Base-by-base conservation (phyloP, 2,113 vertebrate genomes). In the Lepus americanus region DNA sequence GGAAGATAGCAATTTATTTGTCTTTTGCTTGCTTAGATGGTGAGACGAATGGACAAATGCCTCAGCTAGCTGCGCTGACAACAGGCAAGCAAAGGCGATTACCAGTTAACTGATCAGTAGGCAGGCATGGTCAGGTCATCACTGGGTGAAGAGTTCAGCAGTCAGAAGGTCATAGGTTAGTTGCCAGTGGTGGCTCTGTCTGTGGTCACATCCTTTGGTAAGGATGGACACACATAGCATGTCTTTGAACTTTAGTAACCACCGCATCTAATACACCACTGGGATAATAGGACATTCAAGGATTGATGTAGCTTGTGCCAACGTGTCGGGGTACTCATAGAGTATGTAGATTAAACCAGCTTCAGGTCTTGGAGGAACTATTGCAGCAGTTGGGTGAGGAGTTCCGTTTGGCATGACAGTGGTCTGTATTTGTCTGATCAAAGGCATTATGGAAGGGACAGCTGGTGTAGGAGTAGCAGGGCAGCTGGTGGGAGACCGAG, bases 161-260 rank as follows among this genome's bases (percentile, higher is more conserved):
- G 99, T 99, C 99, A 99, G 99, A 99, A 99, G 99, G 99, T 99
- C 99, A 99, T 99, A 99, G 99, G 99, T 99, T 99, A 99, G 99
- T 99, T 99, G 99, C 99, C 99, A 98, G 99, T 99, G 99, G 99
- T 99, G 99, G 99, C 99, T 99, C 99, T 99, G 99, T 99, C 99
- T 99, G 99, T 99, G 99, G 99, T 99, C 99, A 99, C 99, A 99
- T 99, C 99, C 99, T 99, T 99, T 99, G 99, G 99, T 99, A 99
- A 99, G 99, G 99, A 99, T 99, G 99, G 99, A 99, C 99, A 98
- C 99, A 99, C 99, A 99, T 99, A 99, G 99, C 99, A 99, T 99
- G 99, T 99, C 99, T 99, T 99, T 99, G 99, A 99, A 99, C 99
- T 99, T 99, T 99, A 99, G 99, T 99, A 99, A 99, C 99, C 99